phyloP scores from a whole-genome alignment of 2,797 vertebrate species.

The Coendou prehensilis region DNA sequence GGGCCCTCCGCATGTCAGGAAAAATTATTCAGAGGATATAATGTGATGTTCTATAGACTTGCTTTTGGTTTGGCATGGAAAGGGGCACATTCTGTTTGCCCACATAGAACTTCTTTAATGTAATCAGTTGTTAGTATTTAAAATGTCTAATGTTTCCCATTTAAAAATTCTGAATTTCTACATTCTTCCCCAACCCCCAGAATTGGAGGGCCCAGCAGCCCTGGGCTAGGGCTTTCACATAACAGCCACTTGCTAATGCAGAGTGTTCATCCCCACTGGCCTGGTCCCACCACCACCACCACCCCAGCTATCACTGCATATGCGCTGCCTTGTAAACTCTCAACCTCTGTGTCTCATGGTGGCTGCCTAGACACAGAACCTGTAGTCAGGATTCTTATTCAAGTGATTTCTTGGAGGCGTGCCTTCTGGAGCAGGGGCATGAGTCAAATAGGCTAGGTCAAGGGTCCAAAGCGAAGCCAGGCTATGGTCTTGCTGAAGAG shows the following conservation, averaged over 20 bases:
- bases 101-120: neutral
- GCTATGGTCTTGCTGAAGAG: neutral
- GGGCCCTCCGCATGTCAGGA: neutral
- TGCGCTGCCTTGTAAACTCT: neutral
- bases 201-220: neutral
- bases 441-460: neutral
- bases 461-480: neutral
- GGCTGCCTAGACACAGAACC: neutral
- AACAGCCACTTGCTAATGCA: neutral
- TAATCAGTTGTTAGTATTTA: neutral
- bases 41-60: neutral
- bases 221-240: neutral
- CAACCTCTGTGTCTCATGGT: neutral
- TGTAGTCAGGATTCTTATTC: neutral
- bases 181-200: neutral
- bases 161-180: slow-evolving; percentile 2
- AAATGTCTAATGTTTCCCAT: neutral
- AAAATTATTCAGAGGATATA: neutral
- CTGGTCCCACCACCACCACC: rapidly evolving
- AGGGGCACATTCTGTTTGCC: neutral
- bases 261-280: neutral
- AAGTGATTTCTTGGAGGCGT: neutral
- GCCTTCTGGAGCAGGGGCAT: neutral
- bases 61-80: neutral
- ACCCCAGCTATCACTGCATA: neutral